phyloP scores from a whole-genome alignment of 1,140 invertebrate genomes.

The Lasaia peninsularis region DNA sequence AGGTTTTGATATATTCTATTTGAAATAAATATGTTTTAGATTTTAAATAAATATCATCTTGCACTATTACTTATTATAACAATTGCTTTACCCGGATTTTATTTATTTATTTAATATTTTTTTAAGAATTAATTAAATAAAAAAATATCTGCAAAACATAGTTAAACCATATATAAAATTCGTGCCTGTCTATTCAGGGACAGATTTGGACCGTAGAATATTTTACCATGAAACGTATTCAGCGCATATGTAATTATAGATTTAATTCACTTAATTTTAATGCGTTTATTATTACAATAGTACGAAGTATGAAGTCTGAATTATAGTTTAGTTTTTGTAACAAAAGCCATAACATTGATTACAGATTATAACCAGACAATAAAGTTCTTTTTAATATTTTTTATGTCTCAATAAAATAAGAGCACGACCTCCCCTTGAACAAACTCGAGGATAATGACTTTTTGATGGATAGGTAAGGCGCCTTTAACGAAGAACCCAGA shows the following conservation, averaged over 20 bases:
- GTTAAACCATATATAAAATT: too few relatives aligned
- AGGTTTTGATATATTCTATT: too few relatives aligned
- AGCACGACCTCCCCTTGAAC: conserved; percentile 9
- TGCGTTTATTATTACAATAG: neutral
- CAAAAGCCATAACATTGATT: neutral
- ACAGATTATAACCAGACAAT: neutral
- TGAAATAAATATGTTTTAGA: too few relatives aligned
- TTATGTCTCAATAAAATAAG: conserved; percentile 9
- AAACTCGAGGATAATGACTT: conserved; percentile 12
- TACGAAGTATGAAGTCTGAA: neutral
- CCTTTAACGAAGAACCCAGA: neutral
- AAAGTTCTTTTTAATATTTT: neutral
- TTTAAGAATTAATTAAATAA: too few relatives aligned
- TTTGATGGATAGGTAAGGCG: conserved; percentile 7
- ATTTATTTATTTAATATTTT: too few relatives aligned
- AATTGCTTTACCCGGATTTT: too few relatives aligned
- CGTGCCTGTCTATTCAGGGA: too few relatives aligned
- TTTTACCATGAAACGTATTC: neutral
- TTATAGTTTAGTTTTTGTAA: neutral
- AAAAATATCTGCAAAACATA: too few relatives aligned
- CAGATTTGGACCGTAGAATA: neutral
- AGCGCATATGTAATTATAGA: neutral
- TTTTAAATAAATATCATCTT: too few relatives aligned
- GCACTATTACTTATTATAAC: too few relatives aligned
- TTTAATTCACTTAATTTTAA: neutral